Percentiles rank a stretch among this genome's conserved stretches.
Conservation (phyloP, 2,888 invertebrate genomes). For the Crossocerus cetratus region DNA sequence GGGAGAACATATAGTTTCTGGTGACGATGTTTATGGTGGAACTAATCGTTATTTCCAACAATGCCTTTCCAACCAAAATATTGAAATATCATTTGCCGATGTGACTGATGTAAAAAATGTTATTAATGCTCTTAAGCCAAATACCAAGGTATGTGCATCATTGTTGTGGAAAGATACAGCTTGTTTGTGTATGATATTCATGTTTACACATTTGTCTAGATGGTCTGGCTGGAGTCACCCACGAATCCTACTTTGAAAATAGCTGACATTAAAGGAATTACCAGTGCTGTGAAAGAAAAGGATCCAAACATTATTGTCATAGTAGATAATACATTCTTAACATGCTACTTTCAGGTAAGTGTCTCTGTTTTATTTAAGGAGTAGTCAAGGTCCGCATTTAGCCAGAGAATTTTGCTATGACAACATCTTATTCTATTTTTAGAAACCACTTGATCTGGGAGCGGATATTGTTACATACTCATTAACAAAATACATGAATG, state of each 20-base stretch:
- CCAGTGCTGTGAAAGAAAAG: constrained; percentile 80
- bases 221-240: constrained; percentile 96
- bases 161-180: background rate
- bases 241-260: constrained; percentile 97
- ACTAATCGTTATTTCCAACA: constrained; percentile 86
- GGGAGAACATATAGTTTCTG: constrained; percentile 94
- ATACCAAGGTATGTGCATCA: constrained; percentile 86
- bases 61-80: constrained; percentile 82
- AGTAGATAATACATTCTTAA: constrained; percentile 96
- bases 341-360: constrained; percentile 87
- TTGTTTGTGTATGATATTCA: background rate
- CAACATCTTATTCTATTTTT: constrained; percentile 3
- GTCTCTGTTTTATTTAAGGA: constrained; percentile 1
- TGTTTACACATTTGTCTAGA: constrained; percentile 76
- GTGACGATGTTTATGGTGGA: constrained; percentile 97
- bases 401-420: background rate
- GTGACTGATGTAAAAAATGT: constrained; percentile 83
- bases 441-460: constrained; percentile 93
- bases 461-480: constrained; percentile 96
- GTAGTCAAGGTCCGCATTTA: background rate
- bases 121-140: constrained; percentile 84
- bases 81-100: constrained; percentile 88
- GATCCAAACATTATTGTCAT: constrained; percentile 83
- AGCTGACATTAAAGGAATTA: constrained; percentile 88
- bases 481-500: constrained; percentile 98